phyloP scores from a whole-genome alignment of 2,888 invertebrate species.

The Drosophila histrio region DNA sequence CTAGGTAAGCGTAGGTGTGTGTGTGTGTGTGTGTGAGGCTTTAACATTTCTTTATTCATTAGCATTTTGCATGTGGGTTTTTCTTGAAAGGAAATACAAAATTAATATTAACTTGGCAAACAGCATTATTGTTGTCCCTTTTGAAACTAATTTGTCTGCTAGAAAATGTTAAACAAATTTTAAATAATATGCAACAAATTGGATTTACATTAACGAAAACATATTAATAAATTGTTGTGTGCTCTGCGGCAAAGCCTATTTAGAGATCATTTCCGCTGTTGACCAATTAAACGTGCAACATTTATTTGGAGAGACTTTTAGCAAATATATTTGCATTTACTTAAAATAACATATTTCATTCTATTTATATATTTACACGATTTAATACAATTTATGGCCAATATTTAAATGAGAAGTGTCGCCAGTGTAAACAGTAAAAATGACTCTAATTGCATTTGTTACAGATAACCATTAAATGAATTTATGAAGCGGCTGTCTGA shows the following conservation, averaged over 20 bases:
- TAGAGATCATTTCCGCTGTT: constrained; percentile 29
- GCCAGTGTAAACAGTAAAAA: constrained; percentile 33
- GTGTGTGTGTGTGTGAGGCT: constrained; percentile 12
- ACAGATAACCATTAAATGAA: constrained; percentile 20
- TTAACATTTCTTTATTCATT: constrained; percentile 60
- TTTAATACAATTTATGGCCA: constrained; percentile 44
- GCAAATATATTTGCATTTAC: constrained; percentile 43
- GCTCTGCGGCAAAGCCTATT: constrained; percentile 10
- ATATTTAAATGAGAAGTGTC: constrained; percentile 37
- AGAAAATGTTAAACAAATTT: constrained; percentile 46
- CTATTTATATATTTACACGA: constrained; percentile 1
- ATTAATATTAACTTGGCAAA: constrained; percentile 62
- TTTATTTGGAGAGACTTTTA: constrained; percentile 14
- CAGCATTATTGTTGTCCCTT: constrained; percentile 10
- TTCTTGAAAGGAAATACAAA: constrained; percentile 46
- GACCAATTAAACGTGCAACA: constrained; percentile 24
- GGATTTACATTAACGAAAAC: constrained; percentile 22
- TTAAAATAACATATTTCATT: constrained; percentile 14
- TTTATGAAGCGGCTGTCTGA: constrained; percentile 9
- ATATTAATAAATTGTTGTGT: constrained; percentile 13
- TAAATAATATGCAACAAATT: constrained; percentile 47
- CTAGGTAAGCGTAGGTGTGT: too few relatives aligned
- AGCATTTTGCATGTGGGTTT: constrained; percentile 44
- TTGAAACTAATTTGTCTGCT: constrained; percentile 52
- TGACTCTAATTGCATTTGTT: constrained; percentile 38